Base-by-base conservation (phyloP, 2,113 vertebrate genomes). In the Muscicapa adusta region DNA sequence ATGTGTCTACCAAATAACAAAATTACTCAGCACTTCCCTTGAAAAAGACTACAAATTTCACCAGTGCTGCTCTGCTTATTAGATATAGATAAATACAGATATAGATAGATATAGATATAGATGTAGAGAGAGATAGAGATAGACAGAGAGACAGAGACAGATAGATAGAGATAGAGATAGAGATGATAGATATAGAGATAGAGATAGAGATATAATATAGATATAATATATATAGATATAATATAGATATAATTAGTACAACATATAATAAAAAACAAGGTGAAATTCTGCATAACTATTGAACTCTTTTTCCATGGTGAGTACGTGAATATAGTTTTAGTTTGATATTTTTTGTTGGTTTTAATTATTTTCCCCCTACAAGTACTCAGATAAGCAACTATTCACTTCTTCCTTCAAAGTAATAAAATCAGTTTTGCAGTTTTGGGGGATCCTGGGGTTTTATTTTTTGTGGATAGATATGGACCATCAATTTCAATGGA, bases 361-460 rank as follows among this genome's bases (percentile, higher is more conserved):
- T 82, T 62, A 74, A 50, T 42, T 65, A 53, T 79, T 90, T 85
- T 58, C 5, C 24, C 25, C 34, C 18, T 63, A 8, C 8, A 54
- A 33, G 7, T 53, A 58, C 20, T 72, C 25, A 85, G 50, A 48
- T 34, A 14, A 91, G 10, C 14, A 79, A n/a, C 34, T 66, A 38
- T 70, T 84, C 12, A 38, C 6, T 51, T 73, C 9, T 62, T 33
- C 23, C 28, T 66, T 81, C 40, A 50, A 94, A 76, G 7, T 33
- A 42, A 42, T 50, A 54, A 79, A 48, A 79, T 20, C 40, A 62
- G 42, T 58, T 79, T 58, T 72, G 18, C 24, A 60, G 36, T 17
- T 65, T 85, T 34, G 4, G 16, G 29, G n/a, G 8, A 5, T 42
- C 82, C 60, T 1, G 0, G 7, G 3, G 1, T 23, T 81, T 85